Conservation (phyloP, 2,113 vertebrate genomes). For the Platycercus adscitus region DNA sequence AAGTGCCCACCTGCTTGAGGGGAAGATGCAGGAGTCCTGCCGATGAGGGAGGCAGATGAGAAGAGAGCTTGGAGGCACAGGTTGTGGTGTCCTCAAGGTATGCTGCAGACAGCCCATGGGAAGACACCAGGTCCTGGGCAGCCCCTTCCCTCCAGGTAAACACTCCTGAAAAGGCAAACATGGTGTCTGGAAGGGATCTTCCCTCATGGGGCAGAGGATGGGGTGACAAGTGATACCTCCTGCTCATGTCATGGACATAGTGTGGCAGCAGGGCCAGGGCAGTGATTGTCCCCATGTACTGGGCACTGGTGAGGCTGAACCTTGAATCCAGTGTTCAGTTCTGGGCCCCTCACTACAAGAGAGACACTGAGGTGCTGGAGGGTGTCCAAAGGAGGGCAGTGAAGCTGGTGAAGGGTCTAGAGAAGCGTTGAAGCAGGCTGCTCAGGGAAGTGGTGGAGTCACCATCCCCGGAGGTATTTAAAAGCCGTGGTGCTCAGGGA, state of each 20-base stretch:
- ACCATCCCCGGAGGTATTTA: neutral
- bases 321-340: neutral
- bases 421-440: neutral
- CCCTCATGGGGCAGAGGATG: neutral
- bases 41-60: neutral
- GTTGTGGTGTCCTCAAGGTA: fast-evolving
- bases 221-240: neutral
- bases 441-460: neutral
- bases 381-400: neutral
- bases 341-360: neutral
- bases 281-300: no score
- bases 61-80: neutral
- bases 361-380: neutral
- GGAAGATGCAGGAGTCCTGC: neutral
- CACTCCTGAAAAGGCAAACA: neutral
- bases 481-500: neutral
- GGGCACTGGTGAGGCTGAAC: neutral
- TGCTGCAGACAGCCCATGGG: fast-evolving
- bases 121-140: neutral
- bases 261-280: neutral
- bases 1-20: neutral
- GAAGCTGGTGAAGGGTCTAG: neutral
- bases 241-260: fast-evolving
- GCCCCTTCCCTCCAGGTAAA: neutral
- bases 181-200: neutral